These are phyloP conservation scores for Eurystomus gularis DNA, from an alignment of 2,113 vertebrate species.

Conservation along the genomic window DNA sequence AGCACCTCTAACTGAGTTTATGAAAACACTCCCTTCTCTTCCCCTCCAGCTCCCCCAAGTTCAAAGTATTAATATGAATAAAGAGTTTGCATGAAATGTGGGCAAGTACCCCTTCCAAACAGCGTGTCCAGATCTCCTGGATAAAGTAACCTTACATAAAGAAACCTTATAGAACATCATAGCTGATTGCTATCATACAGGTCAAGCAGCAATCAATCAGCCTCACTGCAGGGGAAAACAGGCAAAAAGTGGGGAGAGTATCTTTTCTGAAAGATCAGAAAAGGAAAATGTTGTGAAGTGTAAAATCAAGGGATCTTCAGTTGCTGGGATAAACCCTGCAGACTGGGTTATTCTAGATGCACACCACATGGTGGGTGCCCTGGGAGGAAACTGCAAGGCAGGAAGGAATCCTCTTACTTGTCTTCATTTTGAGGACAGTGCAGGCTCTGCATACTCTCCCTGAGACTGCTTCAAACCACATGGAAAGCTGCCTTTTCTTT, in stretches of 20 bases:
- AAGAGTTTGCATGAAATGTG: not conserved
- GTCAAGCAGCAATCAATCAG: not conserved
- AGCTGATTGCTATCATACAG: not conserved
- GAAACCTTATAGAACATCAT: not conserved
- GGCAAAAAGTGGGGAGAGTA: not conserved
- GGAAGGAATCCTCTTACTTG: not conserved
- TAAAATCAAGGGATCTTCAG: not conserved
- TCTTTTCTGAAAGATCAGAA: not conserved
- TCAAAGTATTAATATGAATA: conserved; percentile 5
- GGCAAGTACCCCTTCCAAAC: not conserved
- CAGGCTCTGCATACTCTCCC: not conserved
- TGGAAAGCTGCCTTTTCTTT: not conserved
- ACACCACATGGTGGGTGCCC: not conserved
- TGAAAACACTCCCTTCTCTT: not conserved
- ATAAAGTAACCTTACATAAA: not conserved
- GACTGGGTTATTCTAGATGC: not conserved
- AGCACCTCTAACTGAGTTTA: conserved; percentile 41
- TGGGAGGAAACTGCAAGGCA: not conserved
- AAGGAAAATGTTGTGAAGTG: not conserved
- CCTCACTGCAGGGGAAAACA: not conserved
- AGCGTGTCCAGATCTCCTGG: not conserved
- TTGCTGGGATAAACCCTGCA: not conserved
- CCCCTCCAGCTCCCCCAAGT: not conserved
- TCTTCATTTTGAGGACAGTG: not conserved
- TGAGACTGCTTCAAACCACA: not conserved